Evolutionary conservation across 2,888 invertebrate species (phyloP).

Genomic region (Ptychoptera albimana): DNA sequence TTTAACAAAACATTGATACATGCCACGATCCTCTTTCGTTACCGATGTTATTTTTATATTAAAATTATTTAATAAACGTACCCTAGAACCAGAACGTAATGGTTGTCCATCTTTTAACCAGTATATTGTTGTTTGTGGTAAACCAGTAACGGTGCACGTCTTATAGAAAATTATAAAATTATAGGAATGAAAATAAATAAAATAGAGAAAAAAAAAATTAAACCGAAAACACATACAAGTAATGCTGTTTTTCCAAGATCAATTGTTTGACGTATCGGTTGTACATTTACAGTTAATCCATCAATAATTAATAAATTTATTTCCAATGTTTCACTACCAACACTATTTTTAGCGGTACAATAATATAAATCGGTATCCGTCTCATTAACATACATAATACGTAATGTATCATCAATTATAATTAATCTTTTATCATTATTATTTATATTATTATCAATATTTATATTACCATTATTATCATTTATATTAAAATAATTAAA

Average conservation of each 20-base stretch:
- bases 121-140: slow-evolving; percentile 54
- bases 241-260: slow-evolving; percentile 68
- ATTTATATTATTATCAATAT: too few relatives aligned
- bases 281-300: slow-evolving; percentile 57
- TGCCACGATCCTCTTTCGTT: slow-evolving; percentile 66
- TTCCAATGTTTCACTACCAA: slow-evolving; percentile 37
- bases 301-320: slow-evolving; percentile 40
- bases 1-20: slow-evolving; percentile 80
- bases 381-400: slow-evolving; percentile 34
- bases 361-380: slow-evolving; percentile 34
- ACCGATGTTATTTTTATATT: slow-evolving; percentile 44
- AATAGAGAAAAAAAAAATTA: slow-evolving; percentile 10
- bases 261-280: slow-evolving; percentile 55
- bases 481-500: too few relatives aligned
- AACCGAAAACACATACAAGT: slow-evolving; percentile 29
- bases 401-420: slow-evolving; percentile 35
- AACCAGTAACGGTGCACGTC: slow-evolving; percentile 69
- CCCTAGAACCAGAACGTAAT: slow-evolving; percentile 38
- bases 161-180: slow-evolving; percentile 12
- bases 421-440: slow-evolving; percentile 20
- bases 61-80: slow-evolving; percentile 36
- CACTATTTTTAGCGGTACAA: slow-evolving; percentile 37
- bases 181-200: slow-evolving; percentile 8
- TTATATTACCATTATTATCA: too few relatives aligned
- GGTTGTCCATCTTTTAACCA: slow-evolving; percentile 65